Evolutionary conservation across 1,140 invertebrate species (phyloP).

Genomic region (Drosophila setifemur): DNA sequence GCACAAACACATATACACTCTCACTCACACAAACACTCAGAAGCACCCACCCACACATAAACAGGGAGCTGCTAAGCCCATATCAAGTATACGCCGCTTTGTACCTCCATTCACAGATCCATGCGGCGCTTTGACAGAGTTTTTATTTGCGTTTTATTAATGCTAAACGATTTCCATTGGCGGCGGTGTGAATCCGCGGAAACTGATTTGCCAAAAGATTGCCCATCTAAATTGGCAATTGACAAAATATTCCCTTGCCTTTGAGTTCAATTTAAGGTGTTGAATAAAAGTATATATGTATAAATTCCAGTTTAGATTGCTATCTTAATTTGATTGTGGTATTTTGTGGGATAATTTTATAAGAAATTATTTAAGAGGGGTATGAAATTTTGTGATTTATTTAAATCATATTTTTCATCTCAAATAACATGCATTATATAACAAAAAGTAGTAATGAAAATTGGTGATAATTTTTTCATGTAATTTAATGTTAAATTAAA

Average conservation of each 20-base stretch:
- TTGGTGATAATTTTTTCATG: too few relatives aligned
- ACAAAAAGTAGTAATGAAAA: too few relatives aligned
- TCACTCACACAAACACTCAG: background rate
- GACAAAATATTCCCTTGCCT: slow-evolving; percentile 18
- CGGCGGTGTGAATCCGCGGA: slow-evolving; percentile 1
- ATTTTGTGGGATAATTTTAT: too few relatives aligned
- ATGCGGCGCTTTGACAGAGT: slow-evolving; percentile 41
- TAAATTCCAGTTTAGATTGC: too few relatives aligned
- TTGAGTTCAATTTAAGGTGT: too few relatives aligned
- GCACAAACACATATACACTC: slow-evolving; percentile 9
- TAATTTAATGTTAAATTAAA: too few relatives aligned
- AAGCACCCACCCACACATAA: background rate
- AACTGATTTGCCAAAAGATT: slow-evolving; percentile 21
- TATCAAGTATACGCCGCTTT: slow-evolving; percentile 58
- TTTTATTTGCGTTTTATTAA: slow-evolving; percentile 67
- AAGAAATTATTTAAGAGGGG: too few relatives aligned
- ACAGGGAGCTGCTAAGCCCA: slow-evolving; percentile 15
- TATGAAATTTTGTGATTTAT: too few relatives aligned
- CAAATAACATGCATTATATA: too few relatives aligned
- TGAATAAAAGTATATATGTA: too few relatives aligned
- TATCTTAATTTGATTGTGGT: too few relatives aligned
- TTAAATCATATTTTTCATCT: too few relatives aligned
- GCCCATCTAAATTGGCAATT: slow-evolving; percentile 13
- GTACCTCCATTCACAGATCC: slow-evolving; percentile 44
- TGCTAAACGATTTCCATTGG: slow-evolving; percentile 47